Percentiles rank a stretch among this genome's conserved stretches.
Evolutionary conservation across 2,113 vertebrate genomes (phyloP).

Genomic region (Podarcis raffonei): DNA sequence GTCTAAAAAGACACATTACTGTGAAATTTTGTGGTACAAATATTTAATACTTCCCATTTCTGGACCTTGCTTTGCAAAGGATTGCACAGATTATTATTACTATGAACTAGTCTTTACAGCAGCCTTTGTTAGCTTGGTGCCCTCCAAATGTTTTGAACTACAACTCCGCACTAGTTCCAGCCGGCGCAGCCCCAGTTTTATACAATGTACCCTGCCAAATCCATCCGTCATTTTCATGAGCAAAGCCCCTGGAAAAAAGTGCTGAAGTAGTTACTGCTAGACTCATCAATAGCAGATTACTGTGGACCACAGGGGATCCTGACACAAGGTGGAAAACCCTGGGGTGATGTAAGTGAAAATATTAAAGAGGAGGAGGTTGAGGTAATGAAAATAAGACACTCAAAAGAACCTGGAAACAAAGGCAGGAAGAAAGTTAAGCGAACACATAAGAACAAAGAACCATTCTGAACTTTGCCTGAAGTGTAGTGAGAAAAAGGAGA

Average conservation of each 20-base stretch:
- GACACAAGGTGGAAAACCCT: neutral
- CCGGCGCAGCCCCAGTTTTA: neutral
- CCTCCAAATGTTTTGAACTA: too few relatives aligned
- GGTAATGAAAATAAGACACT: neutral
- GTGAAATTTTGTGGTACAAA: neutral
- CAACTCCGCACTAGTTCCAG: too few relatives aligned
- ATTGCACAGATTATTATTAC: neutral
- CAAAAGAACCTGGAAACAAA: neutral
- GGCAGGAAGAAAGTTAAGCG: neutral
- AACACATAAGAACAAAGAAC: neutral
- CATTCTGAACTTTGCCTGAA: neutral
- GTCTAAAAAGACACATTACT: too few relatives aligned
- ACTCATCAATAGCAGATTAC: neutral
- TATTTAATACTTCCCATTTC: neutral
- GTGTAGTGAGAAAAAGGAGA: neutral
- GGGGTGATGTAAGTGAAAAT: neutral
- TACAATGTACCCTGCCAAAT: neutral
- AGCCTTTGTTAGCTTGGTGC: too few relatives aligned
- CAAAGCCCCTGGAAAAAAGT: neutral
- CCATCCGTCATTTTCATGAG: neutral
- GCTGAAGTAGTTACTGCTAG: neutral
- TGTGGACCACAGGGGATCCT: neutral
- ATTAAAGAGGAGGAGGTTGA: neutral
- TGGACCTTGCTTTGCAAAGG: neutral
- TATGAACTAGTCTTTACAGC: neutral